Evolutionary conservation across 2,888 invertebrate species (phyloP), one percentile per base, ranked within the genome.

Genomic region (Eurois occulta): DNA sequence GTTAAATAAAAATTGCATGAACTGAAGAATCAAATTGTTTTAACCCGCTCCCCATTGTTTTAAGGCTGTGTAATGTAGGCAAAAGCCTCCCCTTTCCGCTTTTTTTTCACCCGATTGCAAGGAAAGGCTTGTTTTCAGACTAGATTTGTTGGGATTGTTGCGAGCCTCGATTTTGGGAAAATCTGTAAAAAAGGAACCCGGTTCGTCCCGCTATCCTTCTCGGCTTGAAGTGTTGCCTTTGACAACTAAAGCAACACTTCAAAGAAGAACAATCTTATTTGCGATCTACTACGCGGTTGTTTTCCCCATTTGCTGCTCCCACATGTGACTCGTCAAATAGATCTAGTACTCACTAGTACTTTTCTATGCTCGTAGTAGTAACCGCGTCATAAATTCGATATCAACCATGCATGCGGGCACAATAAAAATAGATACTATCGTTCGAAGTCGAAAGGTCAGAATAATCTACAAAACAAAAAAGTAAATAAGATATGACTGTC

Each of bases 401-500:
- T 6, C 41, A 75, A 52, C 7, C 8, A 64, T 35, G 21, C 8
- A 64, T 35, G 21, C 16, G 6, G 21, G 21, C 16, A 35, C 2
- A 46, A 32, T 21, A 24, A 21, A 46, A 60, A 68, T 32, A 43
- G 18, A 55, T 52, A 41, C 1, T 11, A n/a, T 46, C 58, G 21
- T 46, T 28, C 24, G 10, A 46, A 46, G 46, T 48, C 24, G 48
- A 48, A 78, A 77, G 78, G 58, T 68, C 69, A 68, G 28, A 38
- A 38, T 46, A 24, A 67, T n/a, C 2, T 32, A 41, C n/a, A 0
- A 58, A 21, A 58, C 65, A 43, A 24, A 46, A 13, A 0, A 32
- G 38, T 38, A 38, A 21, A 35, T 13, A 35, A 7, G n/a, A 38
- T 52, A 24, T 18, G 7, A n/a, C 58, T 48, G 38, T 48, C 28